Evolutionary conservation across 2,113 vertebrate genomes (phyloP).

Genomic region (Cricetomys ansorgei): DNA sequence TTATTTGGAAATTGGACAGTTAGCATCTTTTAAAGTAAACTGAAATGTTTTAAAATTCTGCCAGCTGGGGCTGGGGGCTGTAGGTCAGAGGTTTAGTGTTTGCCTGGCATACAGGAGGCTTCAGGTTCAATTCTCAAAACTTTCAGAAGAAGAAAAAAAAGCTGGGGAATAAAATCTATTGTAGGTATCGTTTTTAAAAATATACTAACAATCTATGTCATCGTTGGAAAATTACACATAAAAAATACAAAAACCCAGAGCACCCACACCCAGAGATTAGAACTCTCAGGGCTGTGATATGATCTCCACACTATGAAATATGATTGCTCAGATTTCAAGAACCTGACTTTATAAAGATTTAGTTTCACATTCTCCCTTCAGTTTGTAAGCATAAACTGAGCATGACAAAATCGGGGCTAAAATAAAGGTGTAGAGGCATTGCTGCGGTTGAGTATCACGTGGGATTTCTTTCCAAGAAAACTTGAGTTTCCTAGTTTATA

Average conservation of each 20-base stretch:
- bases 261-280: background rate
- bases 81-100: background rate
- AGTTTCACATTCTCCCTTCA: background rate
- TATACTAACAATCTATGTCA: background rate
- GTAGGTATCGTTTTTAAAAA: background rate
- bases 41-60: background rate
- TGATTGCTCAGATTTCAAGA: background rate
- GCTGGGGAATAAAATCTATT: background rate
- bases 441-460: background rate
- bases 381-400: background rate
- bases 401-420: background rate
- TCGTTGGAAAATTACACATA: background rate
- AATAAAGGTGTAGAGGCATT: background rate
- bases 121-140: background rate
- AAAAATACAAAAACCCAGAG: background rate
- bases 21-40: conserved; percentile 25
- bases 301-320: background rate
- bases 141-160: background rate
- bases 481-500: background rate
- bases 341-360: background rate
- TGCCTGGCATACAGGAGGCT: background rate
- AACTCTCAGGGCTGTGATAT: background rate
- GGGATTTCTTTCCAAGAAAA: background rate
- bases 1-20: background rate
- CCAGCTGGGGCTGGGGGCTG: background rate